These are phyloP conservation scores for Myanophis thanlyinensis DNA, from an alignment of 2,113 vertebrate species.

Conservation along the genomic window DNA sequence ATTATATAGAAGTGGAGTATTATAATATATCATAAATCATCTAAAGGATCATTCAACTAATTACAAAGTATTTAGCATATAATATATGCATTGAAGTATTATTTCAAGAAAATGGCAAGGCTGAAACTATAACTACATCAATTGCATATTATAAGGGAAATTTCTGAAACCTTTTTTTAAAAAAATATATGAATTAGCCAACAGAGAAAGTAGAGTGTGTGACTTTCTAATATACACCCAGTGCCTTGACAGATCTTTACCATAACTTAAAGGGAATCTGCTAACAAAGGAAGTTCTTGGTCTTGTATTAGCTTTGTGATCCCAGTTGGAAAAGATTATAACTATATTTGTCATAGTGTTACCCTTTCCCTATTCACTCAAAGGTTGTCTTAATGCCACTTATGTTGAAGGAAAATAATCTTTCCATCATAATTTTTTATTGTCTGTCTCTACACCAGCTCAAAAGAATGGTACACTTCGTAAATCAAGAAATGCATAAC, in stretches of 20 bases:
- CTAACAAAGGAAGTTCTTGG: neutral
- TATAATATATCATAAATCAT: neutral
- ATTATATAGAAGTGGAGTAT: neutral
- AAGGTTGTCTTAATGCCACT: neutral
- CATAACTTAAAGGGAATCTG: neutral
- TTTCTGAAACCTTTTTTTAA: neutral
- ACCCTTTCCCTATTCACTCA: neutral
- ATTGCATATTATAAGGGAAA: conserved; percentile 54
- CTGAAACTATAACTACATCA: conserved; percentile 49
- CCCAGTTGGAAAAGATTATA: neutral
- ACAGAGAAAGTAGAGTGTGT: neutral
- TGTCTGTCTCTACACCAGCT: neutral
- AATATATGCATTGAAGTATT: neutral
- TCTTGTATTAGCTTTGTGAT: neutral
- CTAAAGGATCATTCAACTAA: neutral
- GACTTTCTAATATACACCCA: neutral
- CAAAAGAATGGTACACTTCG: neutral
- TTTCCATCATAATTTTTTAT: neutral
- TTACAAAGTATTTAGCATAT: neutral
- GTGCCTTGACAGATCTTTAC: neutral
- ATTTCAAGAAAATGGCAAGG: neutral
- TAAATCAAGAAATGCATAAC: neutral
- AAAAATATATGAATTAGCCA: neutral
- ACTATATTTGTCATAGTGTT: neutral
- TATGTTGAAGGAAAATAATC: neutral